A percentile compares a stretch with the other conserved stretches of the same genome.
Evolutionary conservation across 2,797 vertebrate genomes (phyloP).

Genomic region (Aratinga solstitialis): DNA sequence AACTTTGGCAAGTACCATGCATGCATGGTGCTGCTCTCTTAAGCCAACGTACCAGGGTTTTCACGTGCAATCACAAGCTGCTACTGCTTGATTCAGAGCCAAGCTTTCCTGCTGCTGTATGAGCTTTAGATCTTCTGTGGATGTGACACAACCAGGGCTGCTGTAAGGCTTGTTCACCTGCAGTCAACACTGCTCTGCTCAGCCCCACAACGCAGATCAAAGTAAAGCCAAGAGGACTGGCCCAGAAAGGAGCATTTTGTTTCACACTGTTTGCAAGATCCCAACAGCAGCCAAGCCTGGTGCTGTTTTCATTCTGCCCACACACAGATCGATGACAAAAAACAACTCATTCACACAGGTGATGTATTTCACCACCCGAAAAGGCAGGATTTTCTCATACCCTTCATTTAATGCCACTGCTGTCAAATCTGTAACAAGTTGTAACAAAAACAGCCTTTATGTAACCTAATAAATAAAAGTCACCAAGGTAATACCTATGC

Average conservation of each 20-base stretch:
- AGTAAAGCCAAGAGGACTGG: accelerated
- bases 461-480: constrained; percentile 41
- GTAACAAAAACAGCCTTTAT: constrained; percentile 35
- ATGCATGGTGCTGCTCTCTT: neutral
- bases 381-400: constrained; percentile 1
- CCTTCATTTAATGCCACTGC: constrained; percentile 12
- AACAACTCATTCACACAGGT: neutral
- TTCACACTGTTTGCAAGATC: neutral
- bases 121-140: neutral
- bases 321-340: neutral
- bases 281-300: neutral
- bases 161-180: neutral
- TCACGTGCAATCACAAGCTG: neutral
- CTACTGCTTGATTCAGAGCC: neutral
- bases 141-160: neutral
- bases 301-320: neutral
- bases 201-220: accelerated
- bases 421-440: neutral
- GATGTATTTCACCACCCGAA: neutral
- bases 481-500: constrained; percentile 33
- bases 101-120: neutral
- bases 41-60: neutral
- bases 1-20: neutral
- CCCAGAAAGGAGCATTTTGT: neutral
- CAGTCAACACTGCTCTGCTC: neutral